phyloP scores from a whole-genome alignment of 1,140 invertebrate species.

The Drosophila insularis region DNA sequence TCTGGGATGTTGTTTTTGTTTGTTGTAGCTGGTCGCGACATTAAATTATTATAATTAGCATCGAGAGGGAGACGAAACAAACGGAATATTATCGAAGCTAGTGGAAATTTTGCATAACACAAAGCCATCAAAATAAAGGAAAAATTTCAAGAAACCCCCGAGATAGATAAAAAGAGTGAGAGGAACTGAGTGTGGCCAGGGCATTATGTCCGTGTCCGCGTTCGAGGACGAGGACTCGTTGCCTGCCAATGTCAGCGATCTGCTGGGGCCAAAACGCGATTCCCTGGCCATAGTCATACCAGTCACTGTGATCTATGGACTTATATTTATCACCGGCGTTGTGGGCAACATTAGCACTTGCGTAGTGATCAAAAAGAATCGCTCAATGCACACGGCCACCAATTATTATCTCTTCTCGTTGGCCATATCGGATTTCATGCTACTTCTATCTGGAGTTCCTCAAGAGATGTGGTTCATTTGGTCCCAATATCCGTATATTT shows the following conservation, averaged over 20 bases:
- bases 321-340: constrained; percentile 93
- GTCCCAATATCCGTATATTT: constrained; percentile 93
- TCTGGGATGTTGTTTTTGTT: constrained; percentile 5
- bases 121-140: constrained; percentile 33
- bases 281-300: constrained; percentile 89
- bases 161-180: background rate
- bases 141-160: constrained; percentile 30
- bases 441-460: constrained; percentile 91
- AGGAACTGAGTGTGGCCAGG: background rate
- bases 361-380: constrained; percentile 94
- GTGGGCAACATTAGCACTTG: constrained; percentile 96
- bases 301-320: constrained; percentile 90
- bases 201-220: background rate
- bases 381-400: constrained; percentile 95
- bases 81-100: constrained; percentile 56
- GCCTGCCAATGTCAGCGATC: constrained; percentile 24
- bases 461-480: constrained; percentile 94
- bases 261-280: constrained; percentile 83
- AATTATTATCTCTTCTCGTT: constrained; percentile 97
- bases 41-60: constrained; percentile 80
- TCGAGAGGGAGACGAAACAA: constrained; percentile 46
- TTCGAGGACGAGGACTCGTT: constrained; percentile 17
- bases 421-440: constrained; percentile 94
- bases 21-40: constrained; percentile 37
- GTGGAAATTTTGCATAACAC: constrained; percentile 71